These are phyloP conservation scores for Myathropa florea DNA, from an alignment of 2,888 invertebrate species.

Conservation along the genomic window DNA sequence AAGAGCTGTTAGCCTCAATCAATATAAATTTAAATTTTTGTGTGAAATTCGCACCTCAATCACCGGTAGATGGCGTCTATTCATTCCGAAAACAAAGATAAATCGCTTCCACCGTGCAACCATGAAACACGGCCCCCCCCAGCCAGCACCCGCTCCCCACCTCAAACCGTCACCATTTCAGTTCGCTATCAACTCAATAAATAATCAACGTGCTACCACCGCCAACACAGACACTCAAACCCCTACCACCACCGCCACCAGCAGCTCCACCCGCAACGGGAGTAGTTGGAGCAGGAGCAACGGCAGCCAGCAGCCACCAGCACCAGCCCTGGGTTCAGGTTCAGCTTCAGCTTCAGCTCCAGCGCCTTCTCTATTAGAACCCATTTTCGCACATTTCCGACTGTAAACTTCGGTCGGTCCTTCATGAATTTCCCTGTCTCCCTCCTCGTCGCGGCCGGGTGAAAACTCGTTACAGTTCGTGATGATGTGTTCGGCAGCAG, in stretches of 20 bases:
- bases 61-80: constrained; percentile 38
- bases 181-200: constrained; percentile 47
- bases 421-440: constrained; percentile 7
- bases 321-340: no score
- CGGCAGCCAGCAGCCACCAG: no score
- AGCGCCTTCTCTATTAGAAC: constrained; percentile 38
- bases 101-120: constrained; percentile 1
- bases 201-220: constrained; percentile 47
- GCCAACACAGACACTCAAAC: background rate
- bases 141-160: background rate
- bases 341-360: background rate
- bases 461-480: constrained; percentile 40
- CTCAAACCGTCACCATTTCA: background rate
- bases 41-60: constrained; percentile 55
- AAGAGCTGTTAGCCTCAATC: background rate
- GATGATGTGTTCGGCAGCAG: constrained; percentile 1
- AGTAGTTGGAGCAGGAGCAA: background rate
- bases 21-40: constrained; percentile 53
- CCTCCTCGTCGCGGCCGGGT: background rate
- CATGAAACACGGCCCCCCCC: background rate
- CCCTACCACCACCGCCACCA: background rate
- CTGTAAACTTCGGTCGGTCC: constrained; percentile 11
- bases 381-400: constrained; percentile 53
- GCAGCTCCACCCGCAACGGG: no score
- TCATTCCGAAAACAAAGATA: constrained; percentile 47